Percentiles rank a stretch among this genome's conserved stretches.
Evolutionary conservation across 2,888 invertebrate genomes (phyloP).

Genomic region (Drosophila paranaensis): DNA sequence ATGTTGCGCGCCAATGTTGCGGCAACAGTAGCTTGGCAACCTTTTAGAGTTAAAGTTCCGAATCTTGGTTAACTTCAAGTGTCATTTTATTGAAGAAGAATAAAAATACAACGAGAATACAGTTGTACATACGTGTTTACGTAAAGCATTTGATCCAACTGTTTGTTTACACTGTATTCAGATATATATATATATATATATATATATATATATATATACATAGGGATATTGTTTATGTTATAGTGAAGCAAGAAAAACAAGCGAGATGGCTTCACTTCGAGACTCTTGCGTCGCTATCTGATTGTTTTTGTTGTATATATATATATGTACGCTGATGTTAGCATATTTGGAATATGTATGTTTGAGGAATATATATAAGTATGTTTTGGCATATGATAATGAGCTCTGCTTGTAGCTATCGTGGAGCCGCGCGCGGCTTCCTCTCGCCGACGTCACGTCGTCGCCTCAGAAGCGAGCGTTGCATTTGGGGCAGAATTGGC

Average conservation of each 20-base stretch:
- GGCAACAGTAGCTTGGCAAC: conserved; percentile 5
- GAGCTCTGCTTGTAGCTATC: neutral
- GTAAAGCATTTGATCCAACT: neutral
- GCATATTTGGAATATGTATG: neutral
- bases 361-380: neutral
- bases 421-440: neutral
- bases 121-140: neutral
- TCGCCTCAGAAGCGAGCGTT: conserved; percentile 48
- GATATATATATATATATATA: no score
- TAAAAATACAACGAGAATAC: neutral
- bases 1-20: conserved; percentile 13
- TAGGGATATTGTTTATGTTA: conserved; percentile 2
- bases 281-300: neutral
- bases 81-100: neutral
- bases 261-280: conserved; percentile 6
- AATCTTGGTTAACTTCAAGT: neutral
- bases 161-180: neutral
- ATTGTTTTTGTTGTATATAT: neutral
- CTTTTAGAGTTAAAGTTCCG: neutral
- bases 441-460: neutral
- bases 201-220: no score
- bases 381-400: neutral
- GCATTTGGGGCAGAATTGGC: conserved; percentile 64
- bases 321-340: neutral
- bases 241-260: neutral